phyloP scores from a whole-genome alignment of 53 echinoderm and acorn worm species.

The Patiria pectinifera region DNA sequence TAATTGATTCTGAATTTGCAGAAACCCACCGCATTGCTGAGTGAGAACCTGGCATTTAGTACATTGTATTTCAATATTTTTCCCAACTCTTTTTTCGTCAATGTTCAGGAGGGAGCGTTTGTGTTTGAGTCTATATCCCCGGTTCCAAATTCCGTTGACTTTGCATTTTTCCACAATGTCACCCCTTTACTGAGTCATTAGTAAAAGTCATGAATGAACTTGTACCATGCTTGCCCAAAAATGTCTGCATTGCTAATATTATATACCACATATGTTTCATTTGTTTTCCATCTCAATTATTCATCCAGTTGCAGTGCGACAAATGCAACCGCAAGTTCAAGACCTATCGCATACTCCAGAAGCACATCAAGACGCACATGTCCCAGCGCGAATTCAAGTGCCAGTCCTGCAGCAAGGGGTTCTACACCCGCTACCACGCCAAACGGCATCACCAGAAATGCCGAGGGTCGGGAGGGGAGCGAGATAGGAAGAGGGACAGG shows the following conservation, averaged over 20 bases:
- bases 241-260: too few species aligned
- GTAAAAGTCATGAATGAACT: neutral
- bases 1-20: too few species aligned
- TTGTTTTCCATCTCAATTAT: neutral
- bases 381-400: constrained; percentile 69
- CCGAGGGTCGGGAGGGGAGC: constrained; percentile 37
- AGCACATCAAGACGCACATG: constrained; percentile 76
- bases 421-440: constrained; percentile 68
- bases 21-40: too few species aligned
- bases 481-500: constrained; percentile 5
- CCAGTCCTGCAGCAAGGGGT: constrained; percentile 65
- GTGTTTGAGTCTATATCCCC: too few species aligned
- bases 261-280: neutral
- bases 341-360: constrained; percentile 66
- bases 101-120: too few species aligned
- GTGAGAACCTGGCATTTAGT: too few species aligned
- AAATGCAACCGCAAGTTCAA: constrained; percentile 70
- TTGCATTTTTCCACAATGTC: neutral
- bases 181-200: neutral
- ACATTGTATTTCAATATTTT: too few species aligned
- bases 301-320: constrained; percentile 61
- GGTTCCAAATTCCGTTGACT: neutral
- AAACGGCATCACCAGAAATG: constrained; percentile 75
- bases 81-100: too few species aligned
- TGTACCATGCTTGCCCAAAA: too few species aligned